phyloP scores from a whole-genome alignment of 2,888 invertebrate genomes.

The Stenotaenia linearis region DNA sequence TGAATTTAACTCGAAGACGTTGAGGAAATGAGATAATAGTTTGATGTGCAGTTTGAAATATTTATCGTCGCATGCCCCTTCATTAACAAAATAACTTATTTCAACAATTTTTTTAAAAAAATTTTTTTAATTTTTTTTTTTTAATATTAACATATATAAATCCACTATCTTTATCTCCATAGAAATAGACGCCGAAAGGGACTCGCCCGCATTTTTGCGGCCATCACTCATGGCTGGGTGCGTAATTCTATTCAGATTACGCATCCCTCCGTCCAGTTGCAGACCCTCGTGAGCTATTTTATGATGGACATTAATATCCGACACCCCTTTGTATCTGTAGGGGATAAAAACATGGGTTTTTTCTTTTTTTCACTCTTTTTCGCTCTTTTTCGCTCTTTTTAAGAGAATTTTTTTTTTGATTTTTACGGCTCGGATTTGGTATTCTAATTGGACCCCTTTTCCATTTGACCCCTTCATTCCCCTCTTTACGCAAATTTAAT shows the following conservation, averaged over 20 bases:
- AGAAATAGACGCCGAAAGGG: neutral
- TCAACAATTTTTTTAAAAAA: neutral
- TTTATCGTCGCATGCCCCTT: neutral
- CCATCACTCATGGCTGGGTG: neutral
- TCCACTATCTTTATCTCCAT: neutral
- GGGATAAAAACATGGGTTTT: neutral
- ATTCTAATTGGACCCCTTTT: neutral
- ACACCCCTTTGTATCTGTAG: neutral
- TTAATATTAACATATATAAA: neutral
- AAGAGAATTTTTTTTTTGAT: neutral
- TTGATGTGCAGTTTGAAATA: neutral
- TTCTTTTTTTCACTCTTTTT: neutral
- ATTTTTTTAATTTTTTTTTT: too few species aligned
- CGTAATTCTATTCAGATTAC: neutral
- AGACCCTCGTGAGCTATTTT: neutral
- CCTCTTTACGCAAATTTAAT: neutral
- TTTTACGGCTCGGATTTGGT: neutral
- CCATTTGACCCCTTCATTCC: neutral
- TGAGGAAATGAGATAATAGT: neutral
- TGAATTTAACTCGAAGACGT: neutral
- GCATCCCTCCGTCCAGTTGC: neutral
- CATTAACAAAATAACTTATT: neutral
- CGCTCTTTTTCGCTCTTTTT: neutral
- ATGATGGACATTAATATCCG: neutral
- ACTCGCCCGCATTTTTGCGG: neutral